These are phyloP conservation scores for Holcopasites calliopsidis DNA, from an alignment of 1,140 invertebrate genomes.

Conservation along the genomic window DNA sequence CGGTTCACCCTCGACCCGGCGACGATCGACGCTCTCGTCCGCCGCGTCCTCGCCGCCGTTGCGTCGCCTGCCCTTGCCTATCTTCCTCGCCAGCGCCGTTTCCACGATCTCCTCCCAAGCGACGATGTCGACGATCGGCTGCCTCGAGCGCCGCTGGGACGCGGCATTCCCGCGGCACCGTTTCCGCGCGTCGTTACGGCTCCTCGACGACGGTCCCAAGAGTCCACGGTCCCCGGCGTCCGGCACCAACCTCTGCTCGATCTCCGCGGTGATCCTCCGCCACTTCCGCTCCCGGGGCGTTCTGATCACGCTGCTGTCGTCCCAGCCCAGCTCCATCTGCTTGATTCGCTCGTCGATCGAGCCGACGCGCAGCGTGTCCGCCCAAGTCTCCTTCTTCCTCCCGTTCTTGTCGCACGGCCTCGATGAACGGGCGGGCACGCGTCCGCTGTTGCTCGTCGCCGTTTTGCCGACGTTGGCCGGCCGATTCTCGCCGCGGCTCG, in stretches of 20 bases:
- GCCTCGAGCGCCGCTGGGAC: slow-evolving; percentile 54
- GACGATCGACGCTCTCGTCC: not conserved
- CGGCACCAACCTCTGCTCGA: slow-evolving; percentile 54
- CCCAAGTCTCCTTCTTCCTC: slow-evolving; percentile 76
- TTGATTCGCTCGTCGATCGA: slow-evolving; percentile 63
- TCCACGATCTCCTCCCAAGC: slow-evolving; percentile 81
- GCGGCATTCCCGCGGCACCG: slow-evolving; percentile 27
- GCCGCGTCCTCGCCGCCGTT: not conserved
- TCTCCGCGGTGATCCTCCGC: slow-evolving; percentile 71
- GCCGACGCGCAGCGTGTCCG: slow-evolving; percentile 68
- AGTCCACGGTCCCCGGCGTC: not conserved
- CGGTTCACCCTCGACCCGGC: slow-evolving; percentile 2
- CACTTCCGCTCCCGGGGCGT: slow-evolving; percentile 70
- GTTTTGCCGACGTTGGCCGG: not conserved
- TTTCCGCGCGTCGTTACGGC: slow-evolving; percentile 34
- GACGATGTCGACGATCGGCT: slow-evolving; percentile 66
- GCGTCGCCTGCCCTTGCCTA: slow-evolving; percentile 14
- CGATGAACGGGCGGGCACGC: not conserved
- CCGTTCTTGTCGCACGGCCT: not conserved
- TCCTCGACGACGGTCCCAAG: not conserved
- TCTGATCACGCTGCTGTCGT: slow-evolving; percentile 72
- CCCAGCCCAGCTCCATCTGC: slow-evolving; percentile 75
- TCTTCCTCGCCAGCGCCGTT: slow-evolving; percentile 79
- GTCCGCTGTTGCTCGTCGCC: not conserved
- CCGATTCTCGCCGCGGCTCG: not conserved